phyloP scores from a whole-genome alignment of 2,888 invertebrate genomes.

The Sphaerophoria rueppellii region DNA sequence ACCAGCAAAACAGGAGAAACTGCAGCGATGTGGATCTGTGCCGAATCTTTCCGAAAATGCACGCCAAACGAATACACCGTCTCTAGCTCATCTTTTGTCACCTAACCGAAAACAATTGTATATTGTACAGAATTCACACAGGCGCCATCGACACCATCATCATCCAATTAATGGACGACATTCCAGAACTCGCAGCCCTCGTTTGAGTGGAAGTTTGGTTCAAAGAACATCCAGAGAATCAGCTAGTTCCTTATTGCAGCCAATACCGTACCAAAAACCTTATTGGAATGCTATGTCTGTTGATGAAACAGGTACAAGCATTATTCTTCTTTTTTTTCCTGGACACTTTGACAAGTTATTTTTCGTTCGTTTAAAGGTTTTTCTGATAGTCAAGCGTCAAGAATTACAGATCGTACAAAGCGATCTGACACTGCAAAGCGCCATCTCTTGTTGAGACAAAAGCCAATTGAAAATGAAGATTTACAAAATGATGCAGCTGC shows the following conservation, averaged over 20 bases:
- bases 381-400: slow-evolving; percentile 77
- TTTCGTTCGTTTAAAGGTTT: slow-evolving; percentile 12
- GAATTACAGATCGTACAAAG: slow-evolving; percentile 85
- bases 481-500: slow-evolving; percentile 75
- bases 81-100: slow-evolving; percentile 79
- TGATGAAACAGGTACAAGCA: slow-evolving; percentile 86
- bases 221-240: slow-evolving; percentile 81
- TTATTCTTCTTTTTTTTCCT: background rate
- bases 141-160: slow-evolving; percentile 78
- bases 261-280: slow-evolving; percentile 84
- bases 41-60: slow-evolving; percentile 82
- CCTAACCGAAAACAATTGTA: slow-evolving; percentile 78
- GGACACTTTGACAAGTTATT: background rate
- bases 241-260: slow-evolving; percentile 83
- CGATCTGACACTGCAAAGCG: slow-evolving; percentile 86
- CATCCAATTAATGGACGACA: slow-evolving; percentile 78
- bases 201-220: slow-evolving; percentile 80
- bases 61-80: slow-evolving; percentile 74
- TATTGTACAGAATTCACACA: slow-evolving; percentile 77
- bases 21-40: slow-evolving; percentile 85
- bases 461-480: slow-evolving; percentile 88
- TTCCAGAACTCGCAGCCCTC: slow-evolving; percentile 77
- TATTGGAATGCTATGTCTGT: slow-evolving; percentile 91
- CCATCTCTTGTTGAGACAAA: slow-evolving; percentile 89
- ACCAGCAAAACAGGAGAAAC: slow-evolving; percentile 79